Evolutionary conservation across 2,113 vertebrate species (phyloP), one percentile per base, ranked within the genome.

Genomic region (Sakesphorus luctuosus): DNA sequence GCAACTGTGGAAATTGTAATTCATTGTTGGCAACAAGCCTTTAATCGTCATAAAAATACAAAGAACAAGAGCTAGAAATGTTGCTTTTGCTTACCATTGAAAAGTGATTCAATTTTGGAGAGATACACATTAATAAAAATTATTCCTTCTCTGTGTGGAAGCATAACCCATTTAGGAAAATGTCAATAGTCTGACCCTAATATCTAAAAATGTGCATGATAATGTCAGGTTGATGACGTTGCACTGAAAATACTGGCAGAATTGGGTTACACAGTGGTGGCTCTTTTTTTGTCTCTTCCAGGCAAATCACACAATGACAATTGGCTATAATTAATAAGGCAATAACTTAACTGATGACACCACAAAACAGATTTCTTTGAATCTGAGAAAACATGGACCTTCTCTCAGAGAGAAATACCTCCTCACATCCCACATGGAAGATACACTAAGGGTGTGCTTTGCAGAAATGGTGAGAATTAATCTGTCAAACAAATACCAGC

Each of bases 401-500:
- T 80, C 36, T 36, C 26, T 76, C 53, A 52, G 53, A 69, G 76
- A 68, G 25, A 7, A 94, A 43, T 21, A 79, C 6, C 4, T 67
- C n/a, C 15, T 18, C 25, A 68, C 12, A 72, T 20, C n/a, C 52
- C 28, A 55, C 50, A 55, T 1, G 23, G 72, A 85, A 88, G 38
- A 50, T 7, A 62, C 8, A 46, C 31, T 7, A 66, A 38, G 38
- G 10, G 15, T 46, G 20, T 18, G 28, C n/a, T 84, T 67, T 59
- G 72, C 63, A 95, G 72, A 96, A 73, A 43, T 43, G 40, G 43
- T 90, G 47, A 90, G 68, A 90, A 79, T 80, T 73, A 79, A 85
- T 69, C 75, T 80, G 75, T 33, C 38, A 84, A 86, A 92, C 33
- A 89, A 77, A 93, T 35, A 65, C 26, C 40, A 88, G 36, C 20